Conservation (phyloP, 2,113 vertebrate species). For the Ivindomyrus marchei region DNA sequence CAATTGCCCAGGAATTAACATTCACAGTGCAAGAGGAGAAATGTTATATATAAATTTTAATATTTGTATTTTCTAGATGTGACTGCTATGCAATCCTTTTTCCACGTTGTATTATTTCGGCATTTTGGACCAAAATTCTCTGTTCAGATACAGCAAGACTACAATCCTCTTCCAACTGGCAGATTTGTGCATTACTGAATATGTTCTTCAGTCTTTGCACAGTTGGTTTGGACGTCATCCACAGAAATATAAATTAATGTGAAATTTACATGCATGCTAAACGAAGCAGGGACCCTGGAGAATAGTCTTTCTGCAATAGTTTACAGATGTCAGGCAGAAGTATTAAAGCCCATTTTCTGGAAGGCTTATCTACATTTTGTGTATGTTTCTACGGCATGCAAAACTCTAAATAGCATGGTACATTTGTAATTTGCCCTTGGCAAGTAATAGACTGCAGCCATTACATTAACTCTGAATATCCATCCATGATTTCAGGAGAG, state of each 20-base stretch:
- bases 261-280: conserved; percentile 12
- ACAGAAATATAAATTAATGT: background rate
- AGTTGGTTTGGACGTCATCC: conserved; percentile 1
- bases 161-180: background rate
- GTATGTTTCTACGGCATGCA: conserved; percentile 28
- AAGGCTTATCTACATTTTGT: conserved; percentile 34
- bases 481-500: conserved; percentile 13
- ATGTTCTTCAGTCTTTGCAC: background rate
- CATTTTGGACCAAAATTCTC: background rate
- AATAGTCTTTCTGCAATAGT: conserved; percentile 24
- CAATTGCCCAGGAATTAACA: too few species aligned
- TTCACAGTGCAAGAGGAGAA: too few species aligned
- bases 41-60: background rate
- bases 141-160: background rate
- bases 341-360: conserved; percentile 35
- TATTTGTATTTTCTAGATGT: background rate
- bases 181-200: background rate
- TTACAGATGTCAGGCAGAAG: conserved; percentile 39
- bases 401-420: conserved; percentile 24
- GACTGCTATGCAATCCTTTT: background rate
- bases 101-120: background rate
- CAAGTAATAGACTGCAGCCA: conserved; percentile 24
- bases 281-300: conserved; percentile 3
- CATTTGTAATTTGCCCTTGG: conserved; percentile 34
- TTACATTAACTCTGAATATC: conserved; percentile 19